Conservation (phyloP, 1,140 invertebrate species). For the Venustaconcha ellipsiformis region DNA sequence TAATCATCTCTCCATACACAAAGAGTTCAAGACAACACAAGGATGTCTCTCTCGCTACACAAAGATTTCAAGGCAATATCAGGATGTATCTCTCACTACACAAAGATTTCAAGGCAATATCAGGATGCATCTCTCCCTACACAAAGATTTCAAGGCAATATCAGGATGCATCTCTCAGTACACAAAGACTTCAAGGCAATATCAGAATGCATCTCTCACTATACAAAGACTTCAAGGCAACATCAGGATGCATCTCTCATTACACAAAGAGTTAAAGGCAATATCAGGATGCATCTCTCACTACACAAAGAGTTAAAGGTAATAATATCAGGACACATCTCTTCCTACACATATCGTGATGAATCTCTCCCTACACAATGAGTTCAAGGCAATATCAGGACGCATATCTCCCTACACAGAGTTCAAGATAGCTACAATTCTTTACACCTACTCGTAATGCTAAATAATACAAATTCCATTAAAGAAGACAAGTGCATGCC, state of each 20-base stretch:
- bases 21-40: background rate
- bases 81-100: constrained; percentile 77
- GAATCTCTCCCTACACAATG: constrained; percentile 76
- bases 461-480: too few species aligned
- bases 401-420: background rate
- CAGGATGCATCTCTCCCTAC: background rate
- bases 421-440: background rate
- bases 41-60: constrained; percentile 83
- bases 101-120: background rate
- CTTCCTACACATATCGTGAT: constrained; percentile 84
- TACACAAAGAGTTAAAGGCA: background rate
- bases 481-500: too few species aligned
- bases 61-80: background rate
- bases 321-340: too few species aligned
- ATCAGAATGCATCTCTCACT: constrained; percentile 86
- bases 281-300: constrained; percentile 89
- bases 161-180: constrained; percentile 83
- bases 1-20: background rate
- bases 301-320: constrained; percentile 66
- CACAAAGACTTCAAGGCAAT: constrained; percentile 82
- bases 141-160: background rate
- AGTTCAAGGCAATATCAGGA: background rate
- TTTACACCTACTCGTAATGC: background rate
- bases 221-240: constrained; percentile 45
- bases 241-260: background rate